Evolutionary conservation across 2,113 vertebrate species (phyloP), one percentile per base, ranked within the genome.

Genomic region (Melanerpes formicivorus): DNA sequence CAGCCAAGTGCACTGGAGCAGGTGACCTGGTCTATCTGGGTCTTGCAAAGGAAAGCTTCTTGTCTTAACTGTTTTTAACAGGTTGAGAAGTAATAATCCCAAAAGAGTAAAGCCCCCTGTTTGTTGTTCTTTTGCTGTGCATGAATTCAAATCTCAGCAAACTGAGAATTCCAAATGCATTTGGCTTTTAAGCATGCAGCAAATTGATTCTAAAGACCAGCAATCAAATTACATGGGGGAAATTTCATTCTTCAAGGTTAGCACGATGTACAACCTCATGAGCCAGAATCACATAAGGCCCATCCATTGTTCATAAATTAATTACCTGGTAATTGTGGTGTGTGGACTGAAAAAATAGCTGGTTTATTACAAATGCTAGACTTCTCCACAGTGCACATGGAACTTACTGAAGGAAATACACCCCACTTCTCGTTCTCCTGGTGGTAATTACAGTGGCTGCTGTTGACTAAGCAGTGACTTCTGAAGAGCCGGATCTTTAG

Each of bases 231-330:
- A 84, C 1, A 1, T 59, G 42, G 21, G 58, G 59, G 62, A 87
- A 82, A 75, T 90, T 58, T 94, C 50, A 73, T 93, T 92, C 70
- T 81, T 95, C 5, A 37, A 22, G 72, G 62, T 90, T 87, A 92
- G 76, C 2, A 1, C 17, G 55, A n/a, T 40, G 30, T 52, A 58
- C 83, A 75, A 85, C 69, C 44, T 79, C 26, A 18, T 62, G 69
- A 95, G 40, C 80, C 74, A 87, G 50, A 81, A 62, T 90, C 80
- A 77, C 0, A 0, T 56, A 81, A 94, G 85, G 56, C 56, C 40
- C 56, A 23, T 88, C 76, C 56, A 17, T 6, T 52, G 69, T 54
- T 75, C 54, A 67, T 64, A 64, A 87, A 69, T 58, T 5, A 50
- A 30, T 92, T 82, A 25, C 71, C 46, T 73, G 62, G 21, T 21